These are phyloP conservation scores for Ellobium chinense DNA, from an alignment of 2,888 invertebrate genomes.

Conservation along the genomic window DNA sequence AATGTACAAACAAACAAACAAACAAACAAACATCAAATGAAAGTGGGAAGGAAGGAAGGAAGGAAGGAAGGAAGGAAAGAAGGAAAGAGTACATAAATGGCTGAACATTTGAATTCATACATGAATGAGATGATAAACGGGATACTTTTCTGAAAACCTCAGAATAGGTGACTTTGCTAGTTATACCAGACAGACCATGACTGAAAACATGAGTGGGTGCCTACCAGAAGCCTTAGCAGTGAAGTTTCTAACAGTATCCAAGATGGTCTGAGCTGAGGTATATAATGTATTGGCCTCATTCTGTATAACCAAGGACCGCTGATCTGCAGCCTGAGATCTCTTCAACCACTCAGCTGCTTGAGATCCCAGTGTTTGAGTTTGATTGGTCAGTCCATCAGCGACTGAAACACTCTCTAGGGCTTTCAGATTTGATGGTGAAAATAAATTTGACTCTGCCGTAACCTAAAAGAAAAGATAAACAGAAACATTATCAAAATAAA, in stretches of 20 bases:
- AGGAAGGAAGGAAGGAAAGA: no score
- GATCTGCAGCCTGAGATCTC: slow-evolving; percentile 1
- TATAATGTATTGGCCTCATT: background rate
- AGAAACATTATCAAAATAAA: no score
- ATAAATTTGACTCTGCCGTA: background rate
- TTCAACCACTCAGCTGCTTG: background rate
- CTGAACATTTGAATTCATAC: no score
- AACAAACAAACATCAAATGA: no score
- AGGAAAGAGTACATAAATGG: no score
- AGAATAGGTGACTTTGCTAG: no score
- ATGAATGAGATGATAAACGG: no score
- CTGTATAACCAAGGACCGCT: background rate
- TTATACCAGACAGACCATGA: no score
- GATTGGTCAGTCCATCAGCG: background rate
- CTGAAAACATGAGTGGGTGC: no score
- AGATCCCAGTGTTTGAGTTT: background rate
- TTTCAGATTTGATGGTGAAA: slow-evolving; percentile 19
- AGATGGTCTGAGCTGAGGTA: background rate
- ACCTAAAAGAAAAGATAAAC: slow-evolving; percentile 1
- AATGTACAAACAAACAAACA: no score
- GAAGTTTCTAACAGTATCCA: slow-evolving; percentile 11
- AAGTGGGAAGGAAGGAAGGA: no score
- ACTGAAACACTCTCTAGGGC: slow-evolving; percentile 5
- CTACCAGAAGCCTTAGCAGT: background rate
- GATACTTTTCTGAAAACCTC: no score